Conservation (phyloP, 2,888 invertebrate species). For the Itoplectis maculator region DNA sequence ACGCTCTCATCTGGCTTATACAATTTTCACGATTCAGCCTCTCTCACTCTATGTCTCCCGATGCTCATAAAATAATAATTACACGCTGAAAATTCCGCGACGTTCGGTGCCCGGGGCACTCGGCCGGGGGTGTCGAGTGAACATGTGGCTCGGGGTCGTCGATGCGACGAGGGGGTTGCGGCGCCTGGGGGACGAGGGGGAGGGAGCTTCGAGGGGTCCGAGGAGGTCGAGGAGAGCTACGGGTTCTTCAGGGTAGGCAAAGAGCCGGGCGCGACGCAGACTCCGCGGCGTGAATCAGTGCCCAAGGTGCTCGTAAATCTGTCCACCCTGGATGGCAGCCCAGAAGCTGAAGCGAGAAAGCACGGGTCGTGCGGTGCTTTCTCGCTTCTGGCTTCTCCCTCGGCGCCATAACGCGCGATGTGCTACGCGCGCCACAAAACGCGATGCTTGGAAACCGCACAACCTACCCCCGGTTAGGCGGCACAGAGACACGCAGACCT, state of each 20-base stretch:
- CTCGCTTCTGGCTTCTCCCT: constrained; percentile 66
- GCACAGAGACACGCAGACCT: constrained; percentile 7
- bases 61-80: constrained; percentile 81
- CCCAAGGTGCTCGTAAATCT: constrained; percentile 85
- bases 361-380: constrained; percentile 50
- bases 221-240: constrained; percentile 45
- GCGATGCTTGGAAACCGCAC: constrained; percentile 55
- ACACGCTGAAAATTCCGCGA: constrained; percentile 75
- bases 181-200: too few relatives aligned
- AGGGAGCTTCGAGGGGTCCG: constrained; percentile 42
- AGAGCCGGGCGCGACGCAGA: constrained; percentile 1
- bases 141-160: constrained; percentile 78
- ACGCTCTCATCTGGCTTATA: constrained; percentile 62
- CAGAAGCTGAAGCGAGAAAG: constrained; percentile 49
- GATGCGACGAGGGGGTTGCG: constrained; percentile 68
- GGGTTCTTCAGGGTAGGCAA: constrained; percentile 14
- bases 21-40: constrained; percentile 73
- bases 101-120: constrained; percentile 43
- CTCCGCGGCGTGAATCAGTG: constrained; percentile 81
- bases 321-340: constrained; percentile 77
- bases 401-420: constrained; percentile 56
- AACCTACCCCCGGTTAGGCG: constrained; percentile 58
- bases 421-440: constrained; percentile 2
- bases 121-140: constrained; percentile 73
- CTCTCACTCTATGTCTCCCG: too few relatives aligned